Evolutionary conservation across 2,113 vertebrate species (phyloP).

Genomic region (Chloropsis hardwickii): DNA sequence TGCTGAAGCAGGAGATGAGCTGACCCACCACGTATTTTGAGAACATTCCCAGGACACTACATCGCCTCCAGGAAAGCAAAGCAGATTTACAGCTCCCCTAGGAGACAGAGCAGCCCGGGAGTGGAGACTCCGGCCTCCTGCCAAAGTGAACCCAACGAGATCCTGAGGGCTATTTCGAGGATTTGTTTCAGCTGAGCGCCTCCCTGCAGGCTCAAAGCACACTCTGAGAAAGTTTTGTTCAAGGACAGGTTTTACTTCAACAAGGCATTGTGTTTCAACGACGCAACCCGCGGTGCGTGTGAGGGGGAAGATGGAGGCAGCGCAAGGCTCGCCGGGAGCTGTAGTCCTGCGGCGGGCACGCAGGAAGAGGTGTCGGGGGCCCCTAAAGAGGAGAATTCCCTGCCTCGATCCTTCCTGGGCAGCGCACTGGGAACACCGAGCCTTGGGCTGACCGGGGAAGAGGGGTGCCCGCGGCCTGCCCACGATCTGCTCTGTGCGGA

Average conservation of each 20-base stretch:
- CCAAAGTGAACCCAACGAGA: background rate
- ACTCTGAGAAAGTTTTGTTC: background rate
- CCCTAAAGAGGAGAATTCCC: fast-evolving
- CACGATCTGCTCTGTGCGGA: background rate
- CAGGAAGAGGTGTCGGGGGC: fast-evolving
- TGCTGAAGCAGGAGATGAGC: background rate
- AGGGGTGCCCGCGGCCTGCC: background rate
- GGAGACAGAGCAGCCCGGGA: background rate
- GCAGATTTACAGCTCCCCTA: background rate
- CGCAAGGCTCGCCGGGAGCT: background rate
- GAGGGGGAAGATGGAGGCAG: background rate
- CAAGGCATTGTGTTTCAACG: too few relatives aligned
- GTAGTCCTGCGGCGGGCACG: background rate
- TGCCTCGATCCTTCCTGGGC: background rate
- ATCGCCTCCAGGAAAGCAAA: background rate
- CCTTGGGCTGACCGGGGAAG: background rate
- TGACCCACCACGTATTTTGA: background rate
- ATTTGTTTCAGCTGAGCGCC: background rate
- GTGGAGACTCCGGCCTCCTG: background rate
- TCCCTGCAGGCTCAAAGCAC: background rate
- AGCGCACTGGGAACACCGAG: background rate
- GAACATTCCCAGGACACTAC: background rate
- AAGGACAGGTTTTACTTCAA: background rate
- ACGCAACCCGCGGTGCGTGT: fast-evolving
- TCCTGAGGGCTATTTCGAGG: background rate